Evolutionary conservation across 2,113 vertebrate genomes (phyloP), one percentile per base, ranked within the genome.

Genomic region (Gallinago paraguaiae): DNA sequence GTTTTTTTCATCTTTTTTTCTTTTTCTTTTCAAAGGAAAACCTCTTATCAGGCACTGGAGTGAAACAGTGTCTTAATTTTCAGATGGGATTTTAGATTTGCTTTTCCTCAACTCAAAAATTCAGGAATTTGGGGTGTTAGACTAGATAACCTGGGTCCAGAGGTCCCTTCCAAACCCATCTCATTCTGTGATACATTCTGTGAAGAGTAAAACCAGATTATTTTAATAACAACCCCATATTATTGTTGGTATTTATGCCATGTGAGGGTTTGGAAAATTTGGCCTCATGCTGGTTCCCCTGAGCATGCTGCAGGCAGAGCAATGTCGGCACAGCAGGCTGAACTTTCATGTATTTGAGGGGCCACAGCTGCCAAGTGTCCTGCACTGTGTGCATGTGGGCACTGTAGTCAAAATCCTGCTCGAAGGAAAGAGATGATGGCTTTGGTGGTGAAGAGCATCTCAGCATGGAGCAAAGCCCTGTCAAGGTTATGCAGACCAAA

Each of bases 341-440:
- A 70, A 24, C 37, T 15, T 13, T 15, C 19, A 17, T 39, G 60
- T 0, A 0, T 3, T 54, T n/a, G 39, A 43, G 56, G 31, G 50
- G 60, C 41, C 3, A 1, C 33, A 19, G 72, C 33, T 87, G 54
- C 67, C 1, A 0, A 10, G 10, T 27, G 76, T 50, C 33, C 67
- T 69, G 50, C 4, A 4, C 54, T n/a, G 17, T 16, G 13, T 83
- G 46, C 5, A 0, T 56, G n/a, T 0, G 1, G 25, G 27, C 28
- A 30, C 20, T 53, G 5, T 39, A 30, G 39, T 23, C n/a, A 43
- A 28, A 82, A 35, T 51, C 72, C 54, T 59, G 46, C 46, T 51
- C 30, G 2, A 7, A 75, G 68, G 45, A 41, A 75, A 24, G 7
- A 48, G 57, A 18, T 1, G 0, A 22, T 43, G 39, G 22, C 4